A percentile compares a stretch with the other conserved stretches of the same genome.
phyloP scores from a whole-genome alignment of 2,113 vertebrate genomes.

The Phalacrocorax brasilianus region DNA sequence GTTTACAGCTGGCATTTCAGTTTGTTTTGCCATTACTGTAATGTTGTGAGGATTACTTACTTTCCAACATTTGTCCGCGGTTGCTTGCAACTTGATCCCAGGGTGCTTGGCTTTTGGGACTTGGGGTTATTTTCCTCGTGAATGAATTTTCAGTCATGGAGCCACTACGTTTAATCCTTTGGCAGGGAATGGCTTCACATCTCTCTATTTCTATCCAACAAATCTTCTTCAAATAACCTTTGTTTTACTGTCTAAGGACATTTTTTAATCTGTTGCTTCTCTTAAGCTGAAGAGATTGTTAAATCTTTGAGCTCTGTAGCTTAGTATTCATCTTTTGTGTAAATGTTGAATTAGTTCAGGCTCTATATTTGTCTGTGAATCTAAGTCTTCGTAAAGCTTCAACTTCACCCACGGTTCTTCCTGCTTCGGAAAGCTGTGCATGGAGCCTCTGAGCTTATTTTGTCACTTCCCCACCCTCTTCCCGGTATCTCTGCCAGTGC shows the following conservation, averaged over 20 bases:
- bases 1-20: not conserved
- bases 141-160: not conserved
- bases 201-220: not conserved
- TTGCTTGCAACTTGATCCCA: not conserved
- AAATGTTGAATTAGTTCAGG: slow-evolving; percentile 22
- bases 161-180: not conserved
- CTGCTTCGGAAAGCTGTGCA: not conserved
- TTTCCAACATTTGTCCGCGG: not conserved
- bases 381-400: not conserved
- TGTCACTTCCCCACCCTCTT: not conserved
- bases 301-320: not conserved
- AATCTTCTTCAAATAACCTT: not conserved
- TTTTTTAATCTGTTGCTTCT: not conserved
- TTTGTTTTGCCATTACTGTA: not conserved
- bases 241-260: not conserved
- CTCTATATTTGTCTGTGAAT: not conserved
- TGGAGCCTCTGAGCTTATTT: not conserved
- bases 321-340: not conserved
- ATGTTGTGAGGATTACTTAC: not conserved
- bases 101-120: not conserved
- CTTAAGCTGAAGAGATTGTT: not conserved
- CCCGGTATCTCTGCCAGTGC: not conserved
- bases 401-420: not conserved
- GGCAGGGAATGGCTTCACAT: not conserved
- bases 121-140: not conserved